Percentiles rank a stretch among this genome's conserved stretches.
These are phyloP conservation scores for Ivindomyrus marchei DNA, from an alignment of 2,113 vertebrate genomes.

Conservation along the genomic window DNA sequence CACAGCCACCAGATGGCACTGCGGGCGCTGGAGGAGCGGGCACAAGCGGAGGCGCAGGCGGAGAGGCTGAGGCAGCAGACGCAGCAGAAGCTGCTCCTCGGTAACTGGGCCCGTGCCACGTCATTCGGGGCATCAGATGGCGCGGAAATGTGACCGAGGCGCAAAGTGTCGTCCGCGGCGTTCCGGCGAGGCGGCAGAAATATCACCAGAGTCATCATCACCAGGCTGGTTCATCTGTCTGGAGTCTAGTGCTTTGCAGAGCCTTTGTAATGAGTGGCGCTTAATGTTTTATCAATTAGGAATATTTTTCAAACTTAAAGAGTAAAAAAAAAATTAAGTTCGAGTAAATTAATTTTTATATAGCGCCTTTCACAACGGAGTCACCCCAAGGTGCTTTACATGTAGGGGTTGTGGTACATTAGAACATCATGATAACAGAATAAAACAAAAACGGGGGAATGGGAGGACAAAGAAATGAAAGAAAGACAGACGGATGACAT, in stretches of 20 bases:
- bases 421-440: background rate
- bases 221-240: background rate
- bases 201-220: background rate
- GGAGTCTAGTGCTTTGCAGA: background rate
- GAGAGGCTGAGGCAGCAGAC: constrained; percentile 71
- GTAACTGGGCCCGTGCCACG: constrained; percentile 51
- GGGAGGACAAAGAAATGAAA: background rate
- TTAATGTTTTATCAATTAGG: background rate
- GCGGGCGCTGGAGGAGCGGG: constrained; percentile 69
- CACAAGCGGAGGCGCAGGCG: constrained; percentile 68
- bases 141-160: background rate
- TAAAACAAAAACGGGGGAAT: background rate
- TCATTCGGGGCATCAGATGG: background rate
- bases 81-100: constrained; percentile 72
- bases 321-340: background rate
- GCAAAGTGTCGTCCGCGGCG: background rate
- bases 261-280: background rate
- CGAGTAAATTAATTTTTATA: background rate
- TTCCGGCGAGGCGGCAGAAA: background rate
- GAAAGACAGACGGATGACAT: background rate
- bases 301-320: background rate
- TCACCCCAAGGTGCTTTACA: background rate
- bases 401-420: background rate
- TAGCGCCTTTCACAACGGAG: background rate
- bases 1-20: constrained; percentile 65